A percentile compares a stretch with the other conserved stretches of the same genome.
Conservation (phyloP, 2,113 vertebrate genomes). For the Syngnathoides biaculeatus region DNA sequence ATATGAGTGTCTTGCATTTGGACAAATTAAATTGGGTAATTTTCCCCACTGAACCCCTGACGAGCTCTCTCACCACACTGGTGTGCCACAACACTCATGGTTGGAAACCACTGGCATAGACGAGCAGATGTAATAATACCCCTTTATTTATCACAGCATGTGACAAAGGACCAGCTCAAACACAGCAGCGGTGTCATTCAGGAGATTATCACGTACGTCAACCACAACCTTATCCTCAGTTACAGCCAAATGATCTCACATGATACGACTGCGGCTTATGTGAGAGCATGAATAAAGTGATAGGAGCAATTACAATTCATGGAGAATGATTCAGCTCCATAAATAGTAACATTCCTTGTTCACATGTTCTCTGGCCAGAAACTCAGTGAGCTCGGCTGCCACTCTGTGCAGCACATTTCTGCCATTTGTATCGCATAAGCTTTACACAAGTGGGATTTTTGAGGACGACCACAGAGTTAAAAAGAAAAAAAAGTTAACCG, state of each 20-base stretch:
- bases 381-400: conserved; percentile 36
- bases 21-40: no score
- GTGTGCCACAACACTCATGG: no score
- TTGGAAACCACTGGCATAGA: neutral
- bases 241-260: neutral
- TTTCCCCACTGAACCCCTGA: no score
- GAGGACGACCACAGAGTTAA: no score
- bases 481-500: no score
- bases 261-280: conserved; percentile 16
- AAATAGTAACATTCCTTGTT: conserved; percentile 58
- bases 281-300: conserved; percentile 29
- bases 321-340: conserved; percentile 48
- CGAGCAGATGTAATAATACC: conserved; percentile 2
- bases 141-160: neutral
- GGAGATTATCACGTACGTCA: neutral
- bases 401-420: conserved; percentile 24
- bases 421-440: neutral
- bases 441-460: no score
- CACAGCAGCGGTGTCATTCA: neutral
- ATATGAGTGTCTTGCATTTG: no score
- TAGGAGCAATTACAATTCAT: conserved; percentile 35
- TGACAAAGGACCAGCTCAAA: conserved; percentile 11
- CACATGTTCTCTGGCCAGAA: conserved; percentile 41
- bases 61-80: no score
- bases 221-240: conserved; percentile 2